A percentile compares a stretch with the other conserved stretches of the same genome.
phyloP scores from a whole-genome alignment of 2,888 invertebrate genomes.

The Taphrorychus bicolor region DNA sequence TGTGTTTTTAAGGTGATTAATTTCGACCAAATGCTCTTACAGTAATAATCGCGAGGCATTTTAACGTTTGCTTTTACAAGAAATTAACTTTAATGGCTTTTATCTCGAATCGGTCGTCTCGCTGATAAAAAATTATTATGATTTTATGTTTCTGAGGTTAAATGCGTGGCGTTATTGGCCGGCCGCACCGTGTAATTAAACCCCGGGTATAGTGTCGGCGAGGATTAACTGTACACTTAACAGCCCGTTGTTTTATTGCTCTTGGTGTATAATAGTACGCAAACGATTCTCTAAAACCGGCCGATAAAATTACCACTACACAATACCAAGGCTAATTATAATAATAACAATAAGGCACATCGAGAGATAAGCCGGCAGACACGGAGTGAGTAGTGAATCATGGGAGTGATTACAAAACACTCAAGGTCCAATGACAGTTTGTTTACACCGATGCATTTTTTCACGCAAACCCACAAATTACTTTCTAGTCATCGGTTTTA shows the following conservation, averaged over 20 bases:
- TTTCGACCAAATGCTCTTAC: constrained; percentile 40
- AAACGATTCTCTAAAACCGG: background rate
- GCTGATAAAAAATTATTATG: constrained; percentile 40
- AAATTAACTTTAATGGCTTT: constrained; percentile 42
- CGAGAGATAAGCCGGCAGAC: too few relatives aligned
- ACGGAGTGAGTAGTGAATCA: constrained; percentile 10
- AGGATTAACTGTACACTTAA: background rate
- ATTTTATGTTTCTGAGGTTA: constrained; percentile 39
- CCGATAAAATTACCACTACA: background rate
- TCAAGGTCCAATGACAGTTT: constrained; percentile 12
- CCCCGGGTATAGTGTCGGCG: background rate
- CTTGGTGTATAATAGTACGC: too few relatives aligned
- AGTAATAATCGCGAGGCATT: constrained; percentile 40
- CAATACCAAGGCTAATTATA: background rate
- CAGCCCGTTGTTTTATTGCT: background rate
- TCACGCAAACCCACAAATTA: constrained; percentile 16
- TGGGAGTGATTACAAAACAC: background rate
- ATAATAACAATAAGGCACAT: background rate
- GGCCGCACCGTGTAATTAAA: constrained; percentile 14
- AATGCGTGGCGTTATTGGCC: constrained; percentile 36
- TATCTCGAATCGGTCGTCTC: constrained; percentile 38
- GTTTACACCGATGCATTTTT: constrained; percentile 8
- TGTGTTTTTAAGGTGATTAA: constrained; percentile 41
- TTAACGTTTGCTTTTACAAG: constrained; percentile 42
- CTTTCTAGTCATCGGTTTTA: constrained; percentile 26